Percentiles rank a stretch among this genome's conserved stretches.
phyloP scores from a whole-genome alignment of 1,140 invertebrate genomes.

The Ceratoteleas bidentatus region DNA sequence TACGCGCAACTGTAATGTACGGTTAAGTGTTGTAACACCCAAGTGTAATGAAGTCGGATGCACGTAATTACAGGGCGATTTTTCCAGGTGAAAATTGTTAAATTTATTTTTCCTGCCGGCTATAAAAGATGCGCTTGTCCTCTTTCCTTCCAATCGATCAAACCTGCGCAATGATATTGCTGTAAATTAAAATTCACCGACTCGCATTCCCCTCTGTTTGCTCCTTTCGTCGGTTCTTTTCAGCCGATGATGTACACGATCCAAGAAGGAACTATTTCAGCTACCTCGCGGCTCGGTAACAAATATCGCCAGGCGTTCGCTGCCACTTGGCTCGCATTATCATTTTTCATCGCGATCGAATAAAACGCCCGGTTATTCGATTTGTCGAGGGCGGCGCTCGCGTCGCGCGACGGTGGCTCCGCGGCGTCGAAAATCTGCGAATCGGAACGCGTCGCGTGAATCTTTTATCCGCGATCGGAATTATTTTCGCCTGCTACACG shows the following conservation, averaged over 20 bases:
- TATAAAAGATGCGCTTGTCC: too few species aligned
- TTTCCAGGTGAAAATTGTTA: background rate
- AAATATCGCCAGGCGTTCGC: background rate
- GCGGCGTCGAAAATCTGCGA: too few species aligned
- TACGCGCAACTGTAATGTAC: slow-evolving; percentile 6
- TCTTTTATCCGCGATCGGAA: slow-evolving; percentile 21
- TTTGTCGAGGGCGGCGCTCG: slow-evolving; percentile 17
- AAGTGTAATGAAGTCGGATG: background rate
- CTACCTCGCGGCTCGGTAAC: too few species aligned
- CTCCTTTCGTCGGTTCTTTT: too few species aligned
- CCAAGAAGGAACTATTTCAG: too few species aligned
- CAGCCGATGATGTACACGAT: too few species aligned
- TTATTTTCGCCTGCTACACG: slow-evolving; percentile 35
- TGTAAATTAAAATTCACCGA: too few species aligned
- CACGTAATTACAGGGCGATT: slow-evolving; percentile 7
- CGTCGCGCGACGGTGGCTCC: slow-evolving; percentile 5
- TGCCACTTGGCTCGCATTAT: slow-evolving; percentile 6
- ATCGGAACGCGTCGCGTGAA: slow-evolving; percentile 34
- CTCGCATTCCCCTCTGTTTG: too few species aligned
- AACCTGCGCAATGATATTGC: too few species aligned
- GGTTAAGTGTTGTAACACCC: slow-evolving; percentile 11
- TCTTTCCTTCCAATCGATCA: too few species aligned
- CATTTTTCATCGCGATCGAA: slow-evolving; percentile 27
- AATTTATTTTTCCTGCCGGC: too few species aligned
- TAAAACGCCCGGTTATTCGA: slow-evolving; percentile 28